These are phyloP conservation scores for Syrphus vitripennis DNA, from an alignment of 2,888 invertebrate genomes.

Conservation along the genomic window DNA sequence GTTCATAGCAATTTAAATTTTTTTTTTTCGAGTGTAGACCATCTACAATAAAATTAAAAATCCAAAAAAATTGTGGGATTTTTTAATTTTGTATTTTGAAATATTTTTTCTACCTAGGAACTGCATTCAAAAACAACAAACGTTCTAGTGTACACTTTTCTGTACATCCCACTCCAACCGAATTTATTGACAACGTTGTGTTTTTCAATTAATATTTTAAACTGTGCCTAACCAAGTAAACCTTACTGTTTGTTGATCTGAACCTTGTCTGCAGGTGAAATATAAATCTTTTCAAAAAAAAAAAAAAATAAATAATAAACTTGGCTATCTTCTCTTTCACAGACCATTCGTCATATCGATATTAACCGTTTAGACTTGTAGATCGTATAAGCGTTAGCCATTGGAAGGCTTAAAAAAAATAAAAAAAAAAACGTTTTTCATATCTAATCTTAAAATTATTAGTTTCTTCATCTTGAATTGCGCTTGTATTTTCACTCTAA, in stretches of 20 bases:
- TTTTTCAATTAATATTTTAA: no score
- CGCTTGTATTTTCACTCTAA: slow-evolving; percentile 25
- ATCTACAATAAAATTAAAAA: no score
- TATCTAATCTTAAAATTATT: slow-evolving; percentile 51
- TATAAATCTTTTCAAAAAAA: neutral
- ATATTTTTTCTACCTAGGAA: no score
- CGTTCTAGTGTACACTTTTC: no score
- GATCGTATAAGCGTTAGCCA: neutral
- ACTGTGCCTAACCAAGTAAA: neutral
- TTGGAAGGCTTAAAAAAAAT: neutral
- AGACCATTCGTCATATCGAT: slow-evolving; percentile 46
- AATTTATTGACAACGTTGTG: no score
- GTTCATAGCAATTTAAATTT: no score
- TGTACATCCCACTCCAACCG: no score
- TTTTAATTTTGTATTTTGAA: no score
- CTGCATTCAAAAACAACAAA: no score
- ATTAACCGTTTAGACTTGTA: slow-evolving; percentile 45
- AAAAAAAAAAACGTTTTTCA: slow-evolving; percentile 7
- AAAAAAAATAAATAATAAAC: slow-evolving; percentile 28
- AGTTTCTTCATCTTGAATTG: slow-evolving; percentile 22
- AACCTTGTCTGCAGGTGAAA: neutral
- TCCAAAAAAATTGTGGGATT: no score
- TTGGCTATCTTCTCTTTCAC: slow-evolving; percentile 33
- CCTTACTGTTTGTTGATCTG: neutral
- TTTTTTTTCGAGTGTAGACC: no score